Evolutionary conservation across 2,113 vertebrate species (phyloP).

Genomic region (Diglossa brunneiventris): DNA sequence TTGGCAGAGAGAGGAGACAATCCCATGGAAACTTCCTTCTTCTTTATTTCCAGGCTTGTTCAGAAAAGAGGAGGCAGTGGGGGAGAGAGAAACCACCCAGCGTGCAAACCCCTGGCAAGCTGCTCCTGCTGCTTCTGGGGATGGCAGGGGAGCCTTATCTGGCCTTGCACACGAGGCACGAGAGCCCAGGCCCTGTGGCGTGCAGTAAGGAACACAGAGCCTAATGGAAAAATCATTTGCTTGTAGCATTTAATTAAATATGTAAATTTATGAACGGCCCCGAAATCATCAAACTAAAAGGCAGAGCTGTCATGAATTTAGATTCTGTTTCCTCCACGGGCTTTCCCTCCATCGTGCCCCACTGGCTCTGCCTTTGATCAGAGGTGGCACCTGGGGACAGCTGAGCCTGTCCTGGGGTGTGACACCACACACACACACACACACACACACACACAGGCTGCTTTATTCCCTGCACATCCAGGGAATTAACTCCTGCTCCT

Average conservation of each 20-base stretch:
- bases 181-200: neutral
- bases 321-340: conserved; percentile 20
- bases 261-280: conserved; percentile 65
- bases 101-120: neutral
- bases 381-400: neutral
- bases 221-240: conserved; percentile 63
- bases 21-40: neutral
- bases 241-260: conserved; percentile 70
- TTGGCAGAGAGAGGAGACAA: neutral
- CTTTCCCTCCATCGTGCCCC: neutral
- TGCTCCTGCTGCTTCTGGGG: conserved; percentile 4
- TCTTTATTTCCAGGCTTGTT: neutral
- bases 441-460: neutral
- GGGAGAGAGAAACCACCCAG: neutral
- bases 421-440: neutral
- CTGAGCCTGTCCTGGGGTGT: neutral
- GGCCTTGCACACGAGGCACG: conserved; percentile 37
- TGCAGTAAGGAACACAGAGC: neutral
- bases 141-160: conserved; percentile 64
- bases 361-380: neutral
- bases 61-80: neutral
- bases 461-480: neutral
- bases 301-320: conserved; percentile 46
- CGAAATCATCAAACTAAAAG: conserved; percentile 56
- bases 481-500: rapidly evolving